These are phyloP conservation scores for Protophormia terraenovae DNA, from an alignment of 2,888 invertebrate genomes.

Conservation along the genomic window DNA sequence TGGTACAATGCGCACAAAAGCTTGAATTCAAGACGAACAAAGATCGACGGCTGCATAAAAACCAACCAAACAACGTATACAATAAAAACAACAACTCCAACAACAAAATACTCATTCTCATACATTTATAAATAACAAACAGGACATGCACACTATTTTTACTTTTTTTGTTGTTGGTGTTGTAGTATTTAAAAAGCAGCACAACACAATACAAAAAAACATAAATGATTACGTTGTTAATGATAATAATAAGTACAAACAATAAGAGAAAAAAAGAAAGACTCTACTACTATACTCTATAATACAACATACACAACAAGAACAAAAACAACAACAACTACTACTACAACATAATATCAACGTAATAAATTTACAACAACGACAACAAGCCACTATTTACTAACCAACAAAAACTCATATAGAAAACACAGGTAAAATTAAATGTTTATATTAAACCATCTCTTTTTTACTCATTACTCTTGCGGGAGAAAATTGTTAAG, in stretches of 20 bases:
- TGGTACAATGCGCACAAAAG: constrained; percentile 65
- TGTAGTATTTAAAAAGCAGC: too few species aligned
- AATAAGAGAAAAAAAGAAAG: constrained; percentile 64
- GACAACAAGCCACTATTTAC: too few species aligned
- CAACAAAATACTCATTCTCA: constrained; percentile 3
- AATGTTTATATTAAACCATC: constrained; percentile 16
- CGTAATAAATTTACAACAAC: not conserved
- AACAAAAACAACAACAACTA: constrained; percentile 43
- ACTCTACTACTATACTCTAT: constrained; percentile 30
- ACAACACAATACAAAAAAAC: constrained; percentile 72
- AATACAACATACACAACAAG: too few species aligned
- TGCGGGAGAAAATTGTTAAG: not conserved
- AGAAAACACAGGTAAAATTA: constrained; percentile 40
- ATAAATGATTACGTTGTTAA: constrained; percentile 30
- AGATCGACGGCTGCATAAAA: constrained; percentile 75
- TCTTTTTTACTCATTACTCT: constrained; percentile 14
- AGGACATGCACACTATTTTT: constrained; percentile 49
- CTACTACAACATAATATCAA: constrained; percentile 13
- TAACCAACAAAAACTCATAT: constrained; percentile 3
- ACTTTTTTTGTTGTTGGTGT: too few species aligned
- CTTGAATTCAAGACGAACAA: constrained; percentile 60
- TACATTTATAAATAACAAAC: constrained; percentile 68
- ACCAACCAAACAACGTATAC: constrained; percentile 70
- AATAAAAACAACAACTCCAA: constrained; percentile 29
- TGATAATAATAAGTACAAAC: constrained; percentile 44